phyloP scores from a whole-genome alignment of 2,888 invertebrate species.

The Microctonus hyperodae region DNA sequence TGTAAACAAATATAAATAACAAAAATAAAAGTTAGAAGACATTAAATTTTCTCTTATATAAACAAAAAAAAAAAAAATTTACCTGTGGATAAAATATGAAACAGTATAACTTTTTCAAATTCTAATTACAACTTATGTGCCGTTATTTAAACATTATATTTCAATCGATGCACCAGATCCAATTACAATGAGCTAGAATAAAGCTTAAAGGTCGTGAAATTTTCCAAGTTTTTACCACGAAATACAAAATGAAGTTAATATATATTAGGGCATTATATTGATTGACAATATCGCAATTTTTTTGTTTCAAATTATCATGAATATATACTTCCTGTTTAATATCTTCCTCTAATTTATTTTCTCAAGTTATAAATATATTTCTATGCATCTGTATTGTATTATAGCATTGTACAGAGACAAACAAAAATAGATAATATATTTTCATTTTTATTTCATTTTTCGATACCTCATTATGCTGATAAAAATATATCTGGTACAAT shows the following conservation, averaged over 20 bases:
- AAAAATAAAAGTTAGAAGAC: not conserved
- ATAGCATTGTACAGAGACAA: constrained; percentile 31
- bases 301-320: not conserved
- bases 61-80: constrained; percentile 2
- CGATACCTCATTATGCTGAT: not conserved
- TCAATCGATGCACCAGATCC: constrained; percentile 23
- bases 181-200: constrained; percentile 11
- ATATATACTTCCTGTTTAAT: constrained; percentile 13
- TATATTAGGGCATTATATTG: constrained; percentile 15
- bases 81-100: constrained; percentile 18
- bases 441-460: constrained; percentile 22
- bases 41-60: constrained; percentile 10
- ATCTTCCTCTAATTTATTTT: constrained; percentile 19
- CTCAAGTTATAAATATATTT: constrained; percentile 5
- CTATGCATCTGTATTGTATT: constrained; percentile 25
- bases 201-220: not conserved
- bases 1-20: not conserved
- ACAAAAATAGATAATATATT: too few species aligned
- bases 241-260: too few species aligned
- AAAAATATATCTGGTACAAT: constrained; percentile 1
- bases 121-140: constrained; percentile 14
- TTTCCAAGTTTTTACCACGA: too few species aligned
- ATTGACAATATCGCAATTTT: too few species aligned
- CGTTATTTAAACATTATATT: constrained; percentile 3
- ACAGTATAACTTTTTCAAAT: constrained; percentile 15